Percentiles rank a stretch among this genome's conserved stretches.
phyloP scores from a whole-genome alignment of 2,797 vertebrate species.

The Sebastiscus tertius region DNA sequence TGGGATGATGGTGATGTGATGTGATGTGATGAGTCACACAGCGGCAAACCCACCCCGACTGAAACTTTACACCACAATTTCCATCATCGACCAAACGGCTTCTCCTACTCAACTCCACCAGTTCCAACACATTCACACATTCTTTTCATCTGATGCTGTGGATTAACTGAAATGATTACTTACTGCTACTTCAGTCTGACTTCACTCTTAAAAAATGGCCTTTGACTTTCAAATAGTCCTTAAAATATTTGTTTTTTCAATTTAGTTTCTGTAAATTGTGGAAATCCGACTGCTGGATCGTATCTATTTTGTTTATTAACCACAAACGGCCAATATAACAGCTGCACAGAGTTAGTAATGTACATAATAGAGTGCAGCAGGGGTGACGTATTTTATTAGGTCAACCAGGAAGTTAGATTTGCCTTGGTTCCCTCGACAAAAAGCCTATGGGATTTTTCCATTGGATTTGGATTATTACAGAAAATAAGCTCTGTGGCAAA shows the following conservation, averaged over 20 bases:
- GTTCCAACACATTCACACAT: constrained; percentile 14
- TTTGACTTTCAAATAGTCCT: not conserved
- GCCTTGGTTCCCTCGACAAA: too few species aligned
- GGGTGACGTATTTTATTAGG: too few species aligned
- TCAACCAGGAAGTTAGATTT: too few species aligned
- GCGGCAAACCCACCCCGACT: not conserved
- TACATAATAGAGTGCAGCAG: too few species aligned
- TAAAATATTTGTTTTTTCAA: not conserved
- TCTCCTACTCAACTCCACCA: not conserved
- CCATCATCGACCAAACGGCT: constrained; percentile 12
- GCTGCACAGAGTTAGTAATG: not conserved
- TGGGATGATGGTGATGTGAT: constrained; percentile 18
- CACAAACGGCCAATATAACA: not conserved
- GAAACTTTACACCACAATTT: constrained; percentile 22
- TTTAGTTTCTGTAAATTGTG: not conserved
- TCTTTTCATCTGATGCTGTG: constrained; percentile 9
- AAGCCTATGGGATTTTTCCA: too few species aligned
- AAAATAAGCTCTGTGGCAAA: too few species aligned
- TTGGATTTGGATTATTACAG: too few species aligned
- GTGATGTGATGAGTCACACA: constrained; percentile 39
- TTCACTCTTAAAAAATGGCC: not conserved
- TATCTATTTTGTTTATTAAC: not conserved
- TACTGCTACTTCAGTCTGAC: not conserved
- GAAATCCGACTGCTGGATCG: not conserved
- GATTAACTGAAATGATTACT: not conserved